These are phyloP conservation scores for Zonotrichia leucophrys DNA, from an alignment of 2,113 vertebrate species.

Conservation along the genomic window DNA sequence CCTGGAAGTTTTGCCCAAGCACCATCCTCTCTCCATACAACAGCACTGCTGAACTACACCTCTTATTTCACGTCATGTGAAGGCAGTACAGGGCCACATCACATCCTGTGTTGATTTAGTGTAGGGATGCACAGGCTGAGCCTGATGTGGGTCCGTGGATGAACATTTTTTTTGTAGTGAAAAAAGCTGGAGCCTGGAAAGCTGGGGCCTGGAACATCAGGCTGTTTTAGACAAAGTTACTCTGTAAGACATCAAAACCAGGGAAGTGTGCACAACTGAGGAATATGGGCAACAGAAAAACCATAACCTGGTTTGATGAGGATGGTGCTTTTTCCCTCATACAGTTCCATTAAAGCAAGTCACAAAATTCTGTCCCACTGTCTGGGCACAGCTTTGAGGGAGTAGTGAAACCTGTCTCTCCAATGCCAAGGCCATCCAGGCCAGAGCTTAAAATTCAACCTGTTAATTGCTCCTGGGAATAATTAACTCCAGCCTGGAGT, in stretches of 20 bases:
- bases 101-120: neutral
- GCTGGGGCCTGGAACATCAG: accelerated
- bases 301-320: neutral
- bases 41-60: neutral
- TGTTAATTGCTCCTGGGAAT: slow-evolving; percentile 6
- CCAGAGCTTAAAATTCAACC: slow-evolving; percentile 8
- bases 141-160: neutral
- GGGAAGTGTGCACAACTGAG: neutral
- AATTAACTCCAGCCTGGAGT: neutral
- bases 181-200: neutral
- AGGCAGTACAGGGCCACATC: neutral
- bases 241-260: neutral
- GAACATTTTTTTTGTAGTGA: neutral
- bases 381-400: neutral
- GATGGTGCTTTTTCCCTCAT: neutral
- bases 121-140: neutral
- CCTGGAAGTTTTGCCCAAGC: neutral
- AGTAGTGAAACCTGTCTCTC: neutral
- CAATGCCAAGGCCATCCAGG: neutral
- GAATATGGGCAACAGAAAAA: neutral
- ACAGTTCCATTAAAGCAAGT: neutral
- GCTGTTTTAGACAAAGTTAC: neutral
- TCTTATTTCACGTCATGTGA: neutral
- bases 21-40: neutral
- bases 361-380: neutral